A percentile compares a stretch with the other conserved stretches of the same genome.
Conservation (phyloP, 2,888 invertebrate species). For the Imbricaverruca yamaguchii region DNA sequence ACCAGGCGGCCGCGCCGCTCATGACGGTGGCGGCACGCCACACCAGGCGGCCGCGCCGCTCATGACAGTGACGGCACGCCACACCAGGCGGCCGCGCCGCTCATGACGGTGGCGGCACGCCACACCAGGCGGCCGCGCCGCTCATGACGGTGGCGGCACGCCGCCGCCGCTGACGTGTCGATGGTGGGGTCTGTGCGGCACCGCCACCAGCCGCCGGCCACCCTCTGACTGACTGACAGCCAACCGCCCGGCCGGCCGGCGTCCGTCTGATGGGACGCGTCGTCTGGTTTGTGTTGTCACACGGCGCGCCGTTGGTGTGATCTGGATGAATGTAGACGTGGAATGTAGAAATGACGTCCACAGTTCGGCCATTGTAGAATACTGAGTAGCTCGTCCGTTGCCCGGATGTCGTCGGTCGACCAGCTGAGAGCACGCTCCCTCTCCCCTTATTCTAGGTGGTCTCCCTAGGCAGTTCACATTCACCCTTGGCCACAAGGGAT, state of each 20-base stretch:
- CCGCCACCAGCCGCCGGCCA: no score
- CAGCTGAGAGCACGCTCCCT: no score
- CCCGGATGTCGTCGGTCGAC: no score
- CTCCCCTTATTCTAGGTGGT: no score
- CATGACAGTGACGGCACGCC: background rate
- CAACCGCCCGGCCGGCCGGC: no score
- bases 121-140: background rate
- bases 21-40: background rate
- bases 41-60: background rate
- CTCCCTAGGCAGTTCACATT: background rate
- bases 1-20: background rate
- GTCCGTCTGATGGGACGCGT: no score
- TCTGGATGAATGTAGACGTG: background rate
- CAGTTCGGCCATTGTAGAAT: background rate
- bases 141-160: background rate
- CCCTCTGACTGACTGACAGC: no score
- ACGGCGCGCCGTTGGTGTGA: background rate
- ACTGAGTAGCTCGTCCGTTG: background rate
- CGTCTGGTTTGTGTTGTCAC: no score
- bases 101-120: background rate
- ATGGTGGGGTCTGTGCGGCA: no score
- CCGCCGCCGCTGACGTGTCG: no score
- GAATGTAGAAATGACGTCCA: background rate
- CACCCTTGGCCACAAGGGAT: background rate
- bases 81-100: background rate